Base-by-base conservation (phyloP, 2,797 vertebrate species). In the Falco naumanni region DNA sequence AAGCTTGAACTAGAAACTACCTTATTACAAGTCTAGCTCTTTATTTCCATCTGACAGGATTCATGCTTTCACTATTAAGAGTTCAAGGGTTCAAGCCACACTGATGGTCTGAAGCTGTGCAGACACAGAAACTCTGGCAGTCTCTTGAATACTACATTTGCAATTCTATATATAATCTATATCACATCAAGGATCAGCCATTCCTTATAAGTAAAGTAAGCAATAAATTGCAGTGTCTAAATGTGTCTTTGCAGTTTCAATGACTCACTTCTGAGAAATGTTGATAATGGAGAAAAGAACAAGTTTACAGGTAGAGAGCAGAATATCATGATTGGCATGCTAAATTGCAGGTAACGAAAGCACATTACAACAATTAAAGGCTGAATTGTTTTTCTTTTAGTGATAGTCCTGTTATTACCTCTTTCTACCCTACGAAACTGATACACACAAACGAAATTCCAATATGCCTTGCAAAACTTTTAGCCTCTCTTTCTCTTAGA, bases 221-320 rank as follows among this genome's bases (percentile, higher is more conserved):
- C 7, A 84, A 87, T n/a, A 85, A 84, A 91, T 43, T 84, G 59
- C 43, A 63, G 47, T 60, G 47, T 56, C 39, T 95, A 70, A 84
- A 68, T 57, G 26, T 34, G 37, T 45, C 71, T 66, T 63, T 65
- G 61, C 78, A 61, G 47, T 53, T 89, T 85, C 61, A 89, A 2
- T 89, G 89, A 85, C 47, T 92, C 77, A 82, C 21, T 87, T 92
- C 68, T 69, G 63, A 91, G 65, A 89, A 82, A 93, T 25, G 17
- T 8, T 89, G 81, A 68, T 70, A 77, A 82, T 15, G 22, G 41
- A 92, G 50, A 34, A 92, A 87, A 90, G 18, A 64, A 60, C n/a
- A 79, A 56, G 51, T 72, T 75, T 79, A 57, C 45, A 93, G 48
- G n/a, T 74, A 66, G 16, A 43, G 28, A 53, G 25, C 2, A 83